Conservation (phyloP, 1,140 invertebrate species). For the Bathynomus jamesi region DNA sequence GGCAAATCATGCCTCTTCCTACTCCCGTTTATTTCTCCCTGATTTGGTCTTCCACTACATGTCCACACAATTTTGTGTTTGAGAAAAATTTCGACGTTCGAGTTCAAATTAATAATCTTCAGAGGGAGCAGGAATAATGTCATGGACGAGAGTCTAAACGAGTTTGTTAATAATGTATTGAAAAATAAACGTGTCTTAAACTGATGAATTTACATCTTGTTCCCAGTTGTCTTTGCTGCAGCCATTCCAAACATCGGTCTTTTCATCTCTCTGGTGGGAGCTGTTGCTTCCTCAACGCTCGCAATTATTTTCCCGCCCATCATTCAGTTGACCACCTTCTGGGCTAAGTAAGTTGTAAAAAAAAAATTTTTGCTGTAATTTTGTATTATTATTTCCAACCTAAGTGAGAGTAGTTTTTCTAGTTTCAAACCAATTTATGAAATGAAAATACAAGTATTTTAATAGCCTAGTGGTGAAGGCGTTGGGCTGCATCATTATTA, state of each 20-base stretch:
- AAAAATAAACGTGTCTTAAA: no score
- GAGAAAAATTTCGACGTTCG: no score
- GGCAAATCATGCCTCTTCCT: no score
- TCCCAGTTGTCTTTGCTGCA: constrained; percentile 65
- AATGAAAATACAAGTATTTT: no score
- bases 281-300: constrained; percentile 76
- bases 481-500: neutral
- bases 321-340: constrained; percentile 53
- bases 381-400: neutral
- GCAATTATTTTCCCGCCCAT: constrained; percentile 85
- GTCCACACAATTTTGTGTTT: no score
- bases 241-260: constrained; percentile 77
- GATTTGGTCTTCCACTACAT: no score
- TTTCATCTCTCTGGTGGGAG: constrained; percentile 84
- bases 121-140: neutral
- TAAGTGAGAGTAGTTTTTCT: no score
- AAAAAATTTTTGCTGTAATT: neutral
- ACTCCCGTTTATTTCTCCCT: no score
- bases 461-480: no score
- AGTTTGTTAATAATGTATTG: neutral
- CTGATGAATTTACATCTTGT: constrained; percentile 19
- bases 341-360: constrained; percentile 20
- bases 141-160: neutral
- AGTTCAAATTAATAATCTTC: neutral
- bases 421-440: no score